These are phyloP conservation scores for Turnix velox DNA, from an alignment of 2,113 vertebrate genomes.

Conservation along the genomic window DNA sequence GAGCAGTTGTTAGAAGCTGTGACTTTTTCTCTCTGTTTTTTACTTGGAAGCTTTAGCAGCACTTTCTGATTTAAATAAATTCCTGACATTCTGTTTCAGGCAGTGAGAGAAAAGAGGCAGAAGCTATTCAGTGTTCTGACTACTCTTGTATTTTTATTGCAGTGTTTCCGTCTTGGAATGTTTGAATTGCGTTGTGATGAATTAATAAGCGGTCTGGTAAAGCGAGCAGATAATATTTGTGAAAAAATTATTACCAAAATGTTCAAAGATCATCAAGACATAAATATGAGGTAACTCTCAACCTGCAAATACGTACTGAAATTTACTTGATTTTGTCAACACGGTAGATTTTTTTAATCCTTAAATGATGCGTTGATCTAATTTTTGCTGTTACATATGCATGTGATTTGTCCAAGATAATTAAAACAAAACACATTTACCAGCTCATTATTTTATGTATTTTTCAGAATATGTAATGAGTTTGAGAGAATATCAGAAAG, in stretches of 20 bases:
- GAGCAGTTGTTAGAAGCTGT: neutral
- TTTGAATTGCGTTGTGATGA: constrained; percentile 85
- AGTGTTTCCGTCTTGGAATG: constrained; percentile 83
- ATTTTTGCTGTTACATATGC: neutral
- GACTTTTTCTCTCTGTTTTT: neutral
- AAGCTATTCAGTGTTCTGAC: neutral
- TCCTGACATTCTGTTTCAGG: neutral
- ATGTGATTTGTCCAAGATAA: neutral
- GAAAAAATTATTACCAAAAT: constrained; percentile 75
- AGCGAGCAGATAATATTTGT: constrained; percentile 73
- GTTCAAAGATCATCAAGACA: constrained; percentile 76
- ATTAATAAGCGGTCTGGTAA: constrained; percentile 76
- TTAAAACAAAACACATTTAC: neutral
- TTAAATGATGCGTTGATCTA: neutral
- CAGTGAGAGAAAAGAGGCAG: neutral
- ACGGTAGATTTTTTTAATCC: neutral
- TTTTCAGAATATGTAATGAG: constrained; percentile 80
- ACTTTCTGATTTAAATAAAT: neutral
- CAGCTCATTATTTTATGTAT: neutral
- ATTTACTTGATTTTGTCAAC: neutral
- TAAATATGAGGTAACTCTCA: constrained; percentile 70
- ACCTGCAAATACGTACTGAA: neutral
- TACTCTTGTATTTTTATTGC: neutral
- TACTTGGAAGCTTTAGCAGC: neutral
- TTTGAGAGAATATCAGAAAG: constrained; percentile 86